Percentiles rank a stretch among this genome's conserved stretches.
phyloP scores from a whole-genome alignment of 2,888 invertebrate genomes.

The Rutpela maculata region DNA sequence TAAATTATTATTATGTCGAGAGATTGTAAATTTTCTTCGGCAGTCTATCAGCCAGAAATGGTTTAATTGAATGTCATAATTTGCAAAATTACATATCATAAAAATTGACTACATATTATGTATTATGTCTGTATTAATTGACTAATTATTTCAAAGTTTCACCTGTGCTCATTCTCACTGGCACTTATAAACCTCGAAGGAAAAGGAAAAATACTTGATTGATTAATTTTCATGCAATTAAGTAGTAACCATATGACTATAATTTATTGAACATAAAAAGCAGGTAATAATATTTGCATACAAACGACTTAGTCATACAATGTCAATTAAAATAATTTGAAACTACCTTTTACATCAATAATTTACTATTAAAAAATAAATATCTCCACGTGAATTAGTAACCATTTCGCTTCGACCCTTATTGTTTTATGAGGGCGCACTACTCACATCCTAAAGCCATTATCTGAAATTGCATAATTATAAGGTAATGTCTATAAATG shows the following conservation, averaged over 20 bases:
- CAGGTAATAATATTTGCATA: background rate
- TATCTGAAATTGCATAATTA: constrained; percentile 1
- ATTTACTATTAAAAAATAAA: background rate
- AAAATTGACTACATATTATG: too few species aligned
- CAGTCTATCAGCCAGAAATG: too few species aligned
- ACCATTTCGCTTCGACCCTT: background rate
- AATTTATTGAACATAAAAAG: background rate
- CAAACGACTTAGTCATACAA: background rate
- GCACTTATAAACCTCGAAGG: background rate
- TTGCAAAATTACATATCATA: too few species aligned
- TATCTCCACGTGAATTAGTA: background rate
- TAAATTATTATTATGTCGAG: too few species aligned
- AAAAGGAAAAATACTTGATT: background rate
- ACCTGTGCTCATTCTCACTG: background rate
- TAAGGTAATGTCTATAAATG: background rate
- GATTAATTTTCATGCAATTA: background rate
- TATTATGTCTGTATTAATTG: too few species aligned
- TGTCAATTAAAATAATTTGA: background rate
- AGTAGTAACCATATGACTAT: background rate
- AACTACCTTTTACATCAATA: background rate
- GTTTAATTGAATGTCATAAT: too few species aligned
- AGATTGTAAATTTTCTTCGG: too few species aligned
- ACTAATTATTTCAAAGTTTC: background rate
- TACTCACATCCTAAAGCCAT: background rate
- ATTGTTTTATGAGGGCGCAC: background rate